Conservation (phyloP, 2,113 vertebrate genomes). For the Lontra canadensis region DNA sequence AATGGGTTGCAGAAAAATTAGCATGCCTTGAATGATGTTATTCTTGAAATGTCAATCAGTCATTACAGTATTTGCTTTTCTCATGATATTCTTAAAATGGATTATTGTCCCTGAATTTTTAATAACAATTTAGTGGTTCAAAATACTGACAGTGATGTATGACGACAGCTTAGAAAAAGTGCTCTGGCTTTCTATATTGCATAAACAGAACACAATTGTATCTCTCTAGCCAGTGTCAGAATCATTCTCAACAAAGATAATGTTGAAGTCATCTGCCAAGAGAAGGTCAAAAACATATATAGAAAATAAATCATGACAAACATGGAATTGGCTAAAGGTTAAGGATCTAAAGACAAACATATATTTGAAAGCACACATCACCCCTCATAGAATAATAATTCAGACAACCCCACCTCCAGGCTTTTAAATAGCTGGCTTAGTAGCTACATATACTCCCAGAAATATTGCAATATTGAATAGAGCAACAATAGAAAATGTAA, state of each 20-base stretch:
- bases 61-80: conserved; percentile 76
- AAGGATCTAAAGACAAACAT: conserved; percentile 82
- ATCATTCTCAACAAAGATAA: conserved; percentile 75
- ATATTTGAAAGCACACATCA: conserved; percentile 78
- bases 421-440: conserved; percentile 71
- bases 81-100: conserved; percentile 70
- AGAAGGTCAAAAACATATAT: conserved; percentile 85
- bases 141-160: conserved; percentile 79
- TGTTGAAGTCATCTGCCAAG: conserved; percentile 73
- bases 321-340: conserved; percentile 84
- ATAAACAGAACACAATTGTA: conserved; percentile 73
- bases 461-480: conserved; percentile 51
- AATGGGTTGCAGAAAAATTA: conserved; percentile 62
- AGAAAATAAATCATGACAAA: conserved; percentile 84
- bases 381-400: conserved; percentile 72
- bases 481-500: conserved; percentile 21
- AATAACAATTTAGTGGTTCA: conserved; percentile 81
- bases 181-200: conserved; percentile 59
- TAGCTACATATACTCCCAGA: conserved; percentile 30
- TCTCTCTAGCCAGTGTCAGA: conserved; percentile 66
- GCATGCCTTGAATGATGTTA: conserved; percentile 74
- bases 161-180: conserved; percentile 60
- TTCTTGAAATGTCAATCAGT: conserved; percentile 72
- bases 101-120: conserved; percentile 81
- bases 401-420: conserved; percentile 66